These are phyloP conservation scores for Delphinapterus leucas DNA, from an alignment of 2,113 vertebrate species.

Conservation along the genomic window DNA sequence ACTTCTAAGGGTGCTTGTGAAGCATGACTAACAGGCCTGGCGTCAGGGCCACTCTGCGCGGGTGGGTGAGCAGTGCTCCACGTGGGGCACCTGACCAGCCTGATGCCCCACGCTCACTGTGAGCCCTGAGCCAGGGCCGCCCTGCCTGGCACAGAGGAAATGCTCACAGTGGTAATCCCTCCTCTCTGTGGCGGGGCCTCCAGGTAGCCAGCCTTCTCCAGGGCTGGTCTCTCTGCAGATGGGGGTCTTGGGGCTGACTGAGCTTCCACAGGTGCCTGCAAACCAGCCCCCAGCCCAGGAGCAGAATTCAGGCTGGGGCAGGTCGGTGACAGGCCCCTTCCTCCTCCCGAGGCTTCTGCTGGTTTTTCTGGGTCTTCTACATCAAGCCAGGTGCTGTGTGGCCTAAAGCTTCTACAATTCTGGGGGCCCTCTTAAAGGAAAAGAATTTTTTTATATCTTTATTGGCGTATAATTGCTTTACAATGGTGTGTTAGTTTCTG, in stretches of 20 bases:
- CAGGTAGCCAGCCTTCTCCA: background rate
- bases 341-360: background rate
- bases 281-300: fast-evolving
- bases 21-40: background rate
- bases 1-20: background rate
- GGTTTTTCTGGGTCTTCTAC: background rate
- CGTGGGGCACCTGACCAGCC: background rate
- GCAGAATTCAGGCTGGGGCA: background rate
- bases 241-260: background rate
- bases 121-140: background rate
- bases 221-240: background rate
- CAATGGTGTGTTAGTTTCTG: too few relatives aligned
- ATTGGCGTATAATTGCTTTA: too few relatives aligned
- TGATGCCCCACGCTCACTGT: fast-evolving
- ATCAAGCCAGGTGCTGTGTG: background rate
- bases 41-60: background rate
- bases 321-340: background rate
- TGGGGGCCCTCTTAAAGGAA: background rate
- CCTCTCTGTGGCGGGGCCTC: background rate
- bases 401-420: background rate
- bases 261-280: background rate
- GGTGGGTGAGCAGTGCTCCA: background rate
- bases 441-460: background rate
- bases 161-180: background rate
- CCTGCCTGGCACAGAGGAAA: background rate